These are phyloP conservation scores for Etheostoma cragini DNA, from an alignment of 2,113 vertebrate species.

Conservation along the genomic window DNA sequence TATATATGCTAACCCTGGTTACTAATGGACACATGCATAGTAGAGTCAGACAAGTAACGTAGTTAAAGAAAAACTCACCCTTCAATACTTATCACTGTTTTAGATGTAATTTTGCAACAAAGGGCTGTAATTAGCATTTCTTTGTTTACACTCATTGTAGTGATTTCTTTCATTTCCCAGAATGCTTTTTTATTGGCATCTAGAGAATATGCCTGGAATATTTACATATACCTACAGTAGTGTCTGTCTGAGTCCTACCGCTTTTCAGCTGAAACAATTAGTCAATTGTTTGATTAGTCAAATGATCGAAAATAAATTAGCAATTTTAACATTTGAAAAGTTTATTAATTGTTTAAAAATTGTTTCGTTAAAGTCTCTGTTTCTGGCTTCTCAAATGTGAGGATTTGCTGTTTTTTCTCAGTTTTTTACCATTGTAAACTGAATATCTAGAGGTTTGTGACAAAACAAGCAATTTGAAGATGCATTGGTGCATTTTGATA, in stretches of 20 bases:
- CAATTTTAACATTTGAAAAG: not conserved
- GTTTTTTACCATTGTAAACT: not conserved
- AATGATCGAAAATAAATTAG: not conserved
- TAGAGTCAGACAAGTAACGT: not conserved
- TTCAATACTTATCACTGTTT: not conserved
- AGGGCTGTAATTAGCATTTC: not conserved
- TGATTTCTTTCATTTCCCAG: not conserved
- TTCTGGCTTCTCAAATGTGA: not conserved
- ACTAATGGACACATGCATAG: not conserved
- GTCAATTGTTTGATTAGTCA: not conserved
- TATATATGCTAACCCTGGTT: not conserved
- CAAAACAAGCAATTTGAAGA: not conserved
- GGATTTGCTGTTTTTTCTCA: not conserved
- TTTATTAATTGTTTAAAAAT: not conserved
- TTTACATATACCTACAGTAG: not conserved
- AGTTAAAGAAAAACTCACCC: slow-evolving; percentile 34
- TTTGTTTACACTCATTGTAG: not conserved
- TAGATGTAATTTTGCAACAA: not conserved
- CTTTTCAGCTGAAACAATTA: not conserved
- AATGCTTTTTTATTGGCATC: not conserved
- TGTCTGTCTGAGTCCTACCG: not conserved
- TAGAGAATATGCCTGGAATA: not conserved
- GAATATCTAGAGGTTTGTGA: not conserved
- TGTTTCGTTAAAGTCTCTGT: no score
- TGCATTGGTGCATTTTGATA: not conserved